Base-by-base conservation (phyloP, 2,888 invertebrate species). In the Fissipunctia ypsillon region DNA sequence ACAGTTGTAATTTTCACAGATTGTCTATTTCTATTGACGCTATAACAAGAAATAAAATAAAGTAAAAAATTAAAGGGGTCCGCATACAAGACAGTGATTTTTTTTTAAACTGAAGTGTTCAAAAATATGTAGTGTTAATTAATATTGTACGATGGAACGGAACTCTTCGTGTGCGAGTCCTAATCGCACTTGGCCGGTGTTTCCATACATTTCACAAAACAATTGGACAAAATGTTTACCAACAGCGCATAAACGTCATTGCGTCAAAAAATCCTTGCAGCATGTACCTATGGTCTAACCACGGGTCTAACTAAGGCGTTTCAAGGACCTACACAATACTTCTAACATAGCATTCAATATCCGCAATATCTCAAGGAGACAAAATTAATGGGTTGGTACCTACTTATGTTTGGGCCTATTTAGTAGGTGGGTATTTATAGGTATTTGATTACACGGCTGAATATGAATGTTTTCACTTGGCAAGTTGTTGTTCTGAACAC, bases 401-500 rank as follows among this genome's bases (percentile, higher is more conserved):
- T 22, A 35, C 22, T 14, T 22, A 35, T 12, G 35, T 16, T 31
- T 57, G 16, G 1, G 25, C 19, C 59, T n/a, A 38, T n/a, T 16
- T n/a, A n/a, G 9, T 38, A 60, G 16, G n/a, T 38, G 4, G 38
- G 2, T 16, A 38, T 35, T n/a, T 35, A 35, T 6, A 9, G 7
- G 1, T 38, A 38, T n/a, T 48, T 48, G n/a, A 64, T 64, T 50
- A 35, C 1, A n/a, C 10, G 5, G 3, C 16, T 31, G 2, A 45
- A 3, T 2, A n/a, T n/a, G 25, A 28, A 38, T n/a, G 45, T 19
- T 65, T 54, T 56, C 28, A 22, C 14, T 5, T 16, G 31, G 45
- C 56, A 56, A 41, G 56, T 66, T 25, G 9, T 25, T 38, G 19
- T 56, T 38, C 25, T 38, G 65, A 65, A 74, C 65, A 14, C 48